Evolutionary conservation across 2,113 vertebrate species (phyloP), one percentile per base, ranked within the genome.

Genomic region (Procapra przewalskii): DNA sequence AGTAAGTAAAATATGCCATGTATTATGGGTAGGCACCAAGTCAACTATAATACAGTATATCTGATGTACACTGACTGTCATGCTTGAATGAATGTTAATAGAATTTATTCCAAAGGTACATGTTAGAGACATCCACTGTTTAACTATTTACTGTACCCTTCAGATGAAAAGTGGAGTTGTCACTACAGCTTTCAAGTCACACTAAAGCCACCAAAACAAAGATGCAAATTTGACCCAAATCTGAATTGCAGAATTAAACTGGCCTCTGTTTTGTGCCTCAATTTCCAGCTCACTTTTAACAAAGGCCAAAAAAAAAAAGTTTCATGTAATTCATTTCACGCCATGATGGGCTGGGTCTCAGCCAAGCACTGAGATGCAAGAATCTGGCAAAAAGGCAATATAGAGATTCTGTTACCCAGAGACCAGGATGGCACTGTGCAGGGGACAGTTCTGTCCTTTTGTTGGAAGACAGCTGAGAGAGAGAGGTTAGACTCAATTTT

Each of bases 11-110:
- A 99, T 99, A 98, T 99, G 98, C 98, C 98, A 96, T 98, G 98
- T 99, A 99, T 99, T 99, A 99, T 33, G 97, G 97, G 98, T 96
- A 98, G 98, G 99, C 98, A 99, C 98, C 99, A 99, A 99, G 98
- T 99, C 98, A 99, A 99, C 98, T 99, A 98, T 99, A 99, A 99
- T 99, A 98, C 98, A 98, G 98, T 99, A 99, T 99, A 99, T 99
- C 98, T 99, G 99, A 99, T 99, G 99, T 99, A 99, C 98, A 98
- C 98, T 98, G 98, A 98, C 99, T 99, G 99, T 99, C 99, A 99
- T 99, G 98, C 98, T 99, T 98, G 98, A 99, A 98, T 99, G 99
- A 98, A 98, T 99, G 98, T 99, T 99, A 99, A 99, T 99, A 99
- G 99, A 99, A 99, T 99, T 99, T 99, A 98, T 99, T 99, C 98